Evolutionary conservation across 2,888 invertebrate genomes (phyloP).

Genomic region (Syrphus vitripennis): DNA sequence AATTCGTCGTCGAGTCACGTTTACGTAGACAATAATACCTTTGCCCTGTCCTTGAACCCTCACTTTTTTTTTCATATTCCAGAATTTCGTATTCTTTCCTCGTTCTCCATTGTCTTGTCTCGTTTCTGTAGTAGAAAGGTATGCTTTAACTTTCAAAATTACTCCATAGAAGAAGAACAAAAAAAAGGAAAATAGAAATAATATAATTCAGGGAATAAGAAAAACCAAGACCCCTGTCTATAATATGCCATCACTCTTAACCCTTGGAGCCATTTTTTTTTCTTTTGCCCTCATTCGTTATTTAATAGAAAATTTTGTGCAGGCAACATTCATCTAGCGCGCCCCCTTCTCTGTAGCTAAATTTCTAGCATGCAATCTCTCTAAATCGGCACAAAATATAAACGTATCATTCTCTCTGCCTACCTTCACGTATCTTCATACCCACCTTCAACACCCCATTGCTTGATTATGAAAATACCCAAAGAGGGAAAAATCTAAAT

Average conservation of each 20-base stretch:
- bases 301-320: constrained; percentile 35
- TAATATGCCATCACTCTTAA: constrained; percentile 4
- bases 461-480: constrained; percentile 48
- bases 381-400: constrained; percentile 43
- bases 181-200: constrained; percentile 10
- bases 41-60: constrained; percentile 68
- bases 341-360: neutral
- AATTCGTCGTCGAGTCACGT: constrained; percentile 50
- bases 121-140: neutral
- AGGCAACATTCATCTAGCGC: constrained; percentile 31
- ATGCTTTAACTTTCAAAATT: neutral
- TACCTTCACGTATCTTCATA: neutral
- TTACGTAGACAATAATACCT: constrained; percentile 35
- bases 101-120: constrained; percentile 18
- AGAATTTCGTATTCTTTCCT: constrained; percentile 13
- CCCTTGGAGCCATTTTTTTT: constrained; percentile 31
- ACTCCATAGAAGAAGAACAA: neutral
- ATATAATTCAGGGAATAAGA: neutral
- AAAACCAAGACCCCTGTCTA: constrained; percentile 24
- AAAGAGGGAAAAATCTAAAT: constrained; percentile 1
- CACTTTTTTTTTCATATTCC: neutral
- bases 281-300: constrained; percentile 31
- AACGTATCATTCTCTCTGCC: neutral
- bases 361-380: neutral
- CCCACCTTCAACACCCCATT: neutral